phyloP scores from a whole-genome alignment of 2,113 vertebrate genomes.

The Ranitomeya variabilis region DNA sequence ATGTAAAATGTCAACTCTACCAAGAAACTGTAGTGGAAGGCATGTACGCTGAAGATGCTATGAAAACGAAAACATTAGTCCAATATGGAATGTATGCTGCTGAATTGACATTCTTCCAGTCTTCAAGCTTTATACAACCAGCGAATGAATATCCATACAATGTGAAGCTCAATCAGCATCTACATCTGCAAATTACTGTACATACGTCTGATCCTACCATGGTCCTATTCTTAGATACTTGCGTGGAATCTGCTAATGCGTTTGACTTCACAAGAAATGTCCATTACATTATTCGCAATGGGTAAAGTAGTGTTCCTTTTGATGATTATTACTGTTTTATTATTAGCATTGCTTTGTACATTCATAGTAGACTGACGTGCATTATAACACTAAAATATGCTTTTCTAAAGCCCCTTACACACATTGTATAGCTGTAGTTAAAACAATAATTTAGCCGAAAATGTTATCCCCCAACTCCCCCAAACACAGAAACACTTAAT shows the following conservation, averaged over 20 bases:
- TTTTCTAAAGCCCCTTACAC: too few species aligned
- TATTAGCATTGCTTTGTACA: too few species aligned
- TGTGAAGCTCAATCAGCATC: constrained; percentile 51
- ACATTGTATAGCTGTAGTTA: too few species aligned
- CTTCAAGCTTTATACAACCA: not conserved
- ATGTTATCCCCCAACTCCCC: too few species aligned
- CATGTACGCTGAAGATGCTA: constrained; percentile 21
- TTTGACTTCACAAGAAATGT: constrained; percentile 58
- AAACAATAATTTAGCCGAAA: too few species aligned
- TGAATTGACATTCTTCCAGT: constrained; percentile 59
- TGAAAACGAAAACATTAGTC: not conserved
- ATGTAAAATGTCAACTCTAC: constrained; percentile 54
- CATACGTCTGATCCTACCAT: constrained; percentile 52
- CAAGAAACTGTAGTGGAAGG: not conserved
- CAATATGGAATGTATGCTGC: constrained; percentile 50
- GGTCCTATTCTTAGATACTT: constrained; percentile 64
- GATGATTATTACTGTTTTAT: too few species aligned
- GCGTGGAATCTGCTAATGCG: constrained; percentile 64
- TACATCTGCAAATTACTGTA: constrained; percentile 64
- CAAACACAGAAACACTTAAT: too few species aligned
- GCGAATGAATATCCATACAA: constrained; percentile 13
- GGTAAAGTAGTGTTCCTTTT: constrained; percentile 56
- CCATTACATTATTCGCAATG: constrained; percentile 51
- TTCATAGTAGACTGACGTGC: too few species aligned
- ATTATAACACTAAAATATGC: too few species aligned